These are phyloP conservation scores for Mesembrinibis cayennensis DNA, from an alignment of 2,113 vertebrate species.

Conservation along the genomic window DNA sequence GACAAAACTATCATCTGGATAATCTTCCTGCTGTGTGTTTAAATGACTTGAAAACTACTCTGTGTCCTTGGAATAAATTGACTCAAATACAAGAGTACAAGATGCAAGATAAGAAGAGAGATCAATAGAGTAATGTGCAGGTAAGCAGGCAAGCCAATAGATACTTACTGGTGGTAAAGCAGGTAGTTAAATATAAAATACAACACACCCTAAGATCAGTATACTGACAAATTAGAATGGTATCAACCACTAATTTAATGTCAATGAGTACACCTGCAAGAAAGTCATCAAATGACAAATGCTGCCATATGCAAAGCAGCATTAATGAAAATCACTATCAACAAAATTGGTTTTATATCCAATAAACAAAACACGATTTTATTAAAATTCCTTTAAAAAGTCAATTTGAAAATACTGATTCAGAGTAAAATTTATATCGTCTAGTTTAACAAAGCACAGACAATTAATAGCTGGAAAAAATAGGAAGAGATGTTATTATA, in stretches of 20 bases:
- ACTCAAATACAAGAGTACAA: constrained; percentile 23
- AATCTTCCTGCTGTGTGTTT: constrained; percentile 28
- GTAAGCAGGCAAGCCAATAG: background rate
- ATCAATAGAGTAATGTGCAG: constrained; percentile 26
- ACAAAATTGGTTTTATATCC: background rate
- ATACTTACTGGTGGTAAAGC: background rate
- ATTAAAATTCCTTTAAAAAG: background rate
- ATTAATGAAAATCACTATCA: background rate
- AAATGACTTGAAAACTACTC: constrained; percentile 46
- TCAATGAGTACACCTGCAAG: background rate
- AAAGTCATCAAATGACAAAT: background rate
- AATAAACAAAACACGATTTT: background rate
- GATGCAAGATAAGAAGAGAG: constrained; percentile 3
- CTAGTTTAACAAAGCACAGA: background rate
- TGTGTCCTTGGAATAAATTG: constrained; percentile 50
- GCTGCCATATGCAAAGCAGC: background rate
- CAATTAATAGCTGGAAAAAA: background rate
- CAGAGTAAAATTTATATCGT: background rate
- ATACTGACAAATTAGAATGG: background rate
- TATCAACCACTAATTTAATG: background rate
- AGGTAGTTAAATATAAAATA: background rate
- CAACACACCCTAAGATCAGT: background rate
- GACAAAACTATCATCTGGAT: constrained; percentile 26
- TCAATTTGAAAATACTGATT: background rate
- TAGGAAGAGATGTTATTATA: background rate